A percentile compares a stretch with the other conserved stretches of the same genome.
These are phyloP conservation scores for Rhabditoides inermis DNA, from an alignment of 2,888 invertebrate genomes.

Conservation along the genomic window DNA sequence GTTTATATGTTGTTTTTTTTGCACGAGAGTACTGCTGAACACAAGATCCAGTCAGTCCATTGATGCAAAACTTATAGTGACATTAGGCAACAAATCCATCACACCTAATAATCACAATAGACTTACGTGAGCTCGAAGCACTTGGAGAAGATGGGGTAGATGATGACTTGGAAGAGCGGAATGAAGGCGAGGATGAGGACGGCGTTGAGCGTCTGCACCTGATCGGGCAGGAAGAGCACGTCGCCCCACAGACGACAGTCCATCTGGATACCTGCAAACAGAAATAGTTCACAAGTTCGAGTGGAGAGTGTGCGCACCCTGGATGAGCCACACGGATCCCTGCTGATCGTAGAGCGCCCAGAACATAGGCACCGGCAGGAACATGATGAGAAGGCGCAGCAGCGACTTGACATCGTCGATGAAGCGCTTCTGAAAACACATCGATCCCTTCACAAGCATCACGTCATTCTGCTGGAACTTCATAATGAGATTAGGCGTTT, in stretches of 20 bases:
- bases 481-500: neutral
- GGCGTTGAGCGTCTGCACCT: conserved; percentile 53
- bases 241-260: conserved; percentile 37
- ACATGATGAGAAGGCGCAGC: conserved; percentile 45
- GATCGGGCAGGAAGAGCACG: conserved; percentile 36
- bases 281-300: neutral
- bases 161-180: conserved; percentile 54
- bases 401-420: conserved; percentile 43
- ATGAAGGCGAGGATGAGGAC: conserved; percentile 55
- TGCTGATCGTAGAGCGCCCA: conserved; percentile 96
- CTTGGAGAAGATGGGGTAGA: conserved; percentile 46
- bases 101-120: neutral
- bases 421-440: conserved; percentile 23
- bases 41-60: neutral
- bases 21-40: neutral
- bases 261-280: conserved; percentile 39
- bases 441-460: neutral
- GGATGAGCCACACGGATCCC: conserved; percentile 84
- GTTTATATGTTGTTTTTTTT: neutral
- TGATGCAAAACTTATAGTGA: neutral
- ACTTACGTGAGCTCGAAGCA: conserved; percentile 31
- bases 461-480: neutral
- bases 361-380: conserved; percentile 71
- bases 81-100: neutral
- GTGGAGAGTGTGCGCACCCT: conserved; percentile 60